Evolutionary conservation across 2,113 vertebrate species (phyloP), one percentile per base, ranked within the genome.

Genomic region (Chunga burmeisteri): DNA sequence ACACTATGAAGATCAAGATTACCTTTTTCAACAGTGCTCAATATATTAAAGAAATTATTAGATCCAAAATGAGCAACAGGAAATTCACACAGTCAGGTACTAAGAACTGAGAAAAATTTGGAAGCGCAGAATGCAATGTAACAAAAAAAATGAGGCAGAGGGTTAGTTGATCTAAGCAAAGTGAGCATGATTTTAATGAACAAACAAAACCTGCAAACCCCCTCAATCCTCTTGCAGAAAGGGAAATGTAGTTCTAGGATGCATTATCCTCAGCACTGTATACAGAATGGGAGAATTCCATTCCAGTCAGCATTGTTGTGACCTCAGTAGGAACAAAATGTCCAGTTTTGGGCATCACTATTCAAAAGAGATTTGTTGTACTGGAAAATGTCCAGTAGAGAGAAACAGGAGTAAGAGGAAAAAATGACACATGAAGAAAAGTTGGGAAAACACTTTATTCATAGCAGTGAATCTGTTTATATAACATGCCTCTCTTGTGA

Each of bases 161-260:
- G 3, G 5, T 89, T 87, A 46, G 9, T 21, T 67, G 27, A 13
- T 55, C 21, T 46, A 52, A 78, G 34, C 26, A n/a, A 81, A 81
- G 10, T 13, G 23, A 90, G 10, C 15, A 27, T 50, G 25, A 86
- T 75, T 93, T 88, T 86, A 61, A 66, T 18, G 85, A 32, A 25
- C 18, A 58, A 66, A 55, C 40, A 63, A 32, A 46, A 5, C 6
- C 14, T 9, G 9, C 12, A 21, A 6, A 0, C 0, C 2, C 7
- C 17, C 9, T 9, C 4, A 3, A 21, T 42, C 44, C 15, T 30
- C 25, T 79, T 88, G 52, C 8, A 26, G 22, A 61, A 75, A 83
- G 10, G 26, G 5, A 83, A 26, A 21, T 58, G 2, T 44, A 10
- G 47, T 75, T 73, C n/a, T 61, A 18, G 2, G 10, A 29, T 95